Percentiles rank a stretch among this genome's conserved stretches.
Conservation (phyloP, 2,797 vertebrate species). For the Otolemur crassicaudatus region DNA sequence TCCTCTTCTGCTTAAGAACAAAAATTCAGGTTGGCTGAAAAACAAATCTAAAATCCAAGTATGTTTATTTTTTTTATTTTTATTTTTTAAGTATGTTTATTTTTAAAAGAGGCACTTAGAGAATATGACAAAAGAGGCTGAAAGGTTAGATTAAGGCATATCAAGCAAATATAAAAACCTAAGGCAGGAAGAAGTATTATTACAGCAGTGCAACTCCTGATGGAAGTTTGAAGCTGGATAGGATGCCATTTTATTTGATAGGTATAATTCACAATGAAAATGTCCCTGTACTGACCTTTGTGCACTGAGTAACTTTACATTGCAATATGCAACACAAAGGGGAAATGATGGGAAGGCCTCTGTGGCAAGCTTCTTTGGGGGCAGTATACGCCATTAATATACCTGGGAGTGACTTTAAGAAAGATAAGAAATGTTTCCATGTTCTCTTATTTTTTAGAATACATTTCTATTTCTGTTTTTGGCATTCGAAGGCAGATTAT, state of each 20-base stretch:
- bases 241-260: not conserved
- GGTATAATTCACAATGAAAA: not conserved
- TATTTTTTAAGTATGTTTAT: not conserved
- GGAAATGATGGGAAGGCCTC: not conserved
- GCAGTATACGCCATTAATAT: not conserved
- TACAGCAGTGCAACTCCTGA: not conserved
- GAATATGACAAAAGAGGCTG: not conserved
- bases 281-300: not conserved
- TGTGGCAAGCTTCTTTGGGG: not conserved
- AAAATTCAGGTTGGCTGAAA: not conserved
- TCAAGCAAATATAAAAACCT: not conserved
- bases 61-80: not conserved
- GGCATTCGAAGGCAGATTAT: not conserved
- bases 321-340: not conserved
- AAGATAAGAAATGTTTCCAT: not conserved
- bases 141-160: not conserved
- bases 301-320: not conserved
- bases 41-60: not conserved
- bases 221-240: not conserved
- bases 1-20: not conserved
- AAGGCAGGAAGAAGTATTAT: not conserved
- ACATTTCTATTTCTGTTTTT: not conserved
- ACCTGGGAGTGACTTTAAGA: not conserved
- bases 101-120: constrained; percentile 30
- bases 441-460: not conserved